These are phyloP conservation scores for Pseudomyrmex gracilis DNA, from an alignment of 1,140 invertebrate genomes.

Conservation along the genomic window DNA sequence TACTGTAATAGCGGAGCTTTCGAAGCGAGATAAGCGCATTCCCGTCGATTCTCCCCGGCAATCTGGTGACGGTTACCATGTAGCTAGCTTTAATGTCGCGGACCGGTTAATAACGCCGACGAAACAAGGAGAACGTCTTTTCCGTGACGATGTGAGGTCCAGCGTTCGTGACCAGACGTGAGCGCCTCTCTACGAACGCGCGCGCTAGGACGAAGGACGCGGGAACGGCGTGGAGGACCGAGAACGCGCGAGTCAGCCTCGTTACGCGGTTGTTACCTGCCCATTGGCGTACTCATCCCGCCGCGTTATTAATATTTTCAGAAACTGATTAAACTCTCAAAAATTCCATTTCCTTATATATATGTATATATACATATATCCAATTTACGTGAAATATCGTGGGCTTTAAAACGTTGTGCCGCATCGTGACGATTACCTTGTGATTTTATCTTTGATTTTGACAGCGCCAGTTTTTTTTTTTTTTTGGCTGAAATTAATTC, in stretches of 20 bases:
- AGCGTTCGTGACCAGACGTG: constrained; percentile 77
- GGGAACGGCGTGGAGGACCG: constrained; percentile 61
- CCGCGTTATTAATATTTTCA: constrained; percentile 27
- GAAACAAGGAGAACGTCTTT: constrained; percentile 69
- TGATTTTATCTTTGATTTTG: too few relatives aligned
- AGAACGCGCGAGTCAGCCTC: constrained; percentile 73
- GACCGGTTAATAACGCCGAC: constrained; percentile 60
- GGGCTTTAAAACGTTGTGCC: too few relatives aligned
- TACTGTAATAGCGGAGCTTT: constrained; percentile 3
- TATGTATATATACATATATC: not conserved
- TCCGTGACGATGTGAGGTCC: constrained; percentile 79
- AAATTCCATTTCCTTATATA: not conserved
- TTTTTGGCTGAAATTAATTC: too few relatives aligned
- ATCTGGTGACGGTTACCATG: constrained; percentile 44
- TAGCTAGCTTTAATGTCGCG: constrained; percentile 28
- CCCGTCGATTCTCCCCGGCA: constrained; percentile 20
- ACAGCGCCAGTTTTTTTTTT: too few relatives aligned
- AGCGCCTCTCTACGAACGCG: constrained; percentile 38
- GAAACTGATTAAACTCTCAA: not conserved
- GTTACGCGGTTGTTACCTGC: constrained; percentile 77
- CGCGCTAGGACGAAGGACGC: constrained; percentile 55
- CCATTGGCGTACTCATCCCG: constrained; percentile 75
- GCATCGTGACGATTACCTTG: too few relatives aligned
- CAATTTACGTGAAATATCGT: too few relatives aligned
- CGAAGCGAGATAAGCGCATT: constrained; percentile 36